phyloP scores from a whole-genome alignment of 2,113 vertebrate species.

The Glaucidium brasilianum region DNA sequence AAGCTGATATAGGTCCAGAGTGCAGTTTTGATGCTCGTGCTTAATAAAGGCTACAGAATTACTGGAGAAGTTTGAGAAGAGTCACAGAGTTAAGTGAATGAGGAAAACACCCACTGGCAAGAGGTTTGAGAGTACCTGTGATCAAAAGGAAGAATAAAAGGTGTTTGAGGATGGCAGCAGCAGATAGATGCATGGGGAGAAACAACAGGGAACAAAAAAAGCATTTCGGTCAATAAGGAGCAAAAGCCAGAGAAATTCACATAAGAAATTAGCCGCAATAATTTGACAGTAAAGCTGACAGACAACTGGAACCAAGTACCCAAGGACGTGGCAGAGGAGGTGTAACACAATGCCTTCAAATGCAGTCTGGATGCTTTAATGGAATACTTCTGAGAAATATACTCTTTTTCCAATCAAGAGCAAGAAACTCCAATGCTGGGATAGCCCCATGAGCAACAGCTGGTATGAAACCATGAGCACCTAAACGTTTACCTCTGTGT shows the following conservation, averaged over 20 bases:
- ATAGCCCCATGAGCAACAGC: not conserved
- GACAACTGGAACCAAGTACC: not conserved
- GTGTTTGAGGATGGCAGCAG: not conserved
- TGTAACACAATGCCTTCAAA: not conserved
- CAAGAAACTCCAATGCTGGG: not conserved
- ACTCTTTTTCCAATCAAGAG: not conserved
- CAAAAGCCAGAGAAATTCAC: not conserved
- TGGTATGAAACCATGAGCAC: not conserved
- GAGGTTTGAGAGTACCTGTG: not conserved
- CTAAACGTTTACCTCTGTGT: not conserved
- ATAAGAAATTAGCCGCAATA: not conserved
- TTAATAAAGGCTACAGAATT: not conserved
- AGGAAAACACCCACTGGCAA: not conserved
- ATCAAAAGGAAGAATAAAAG: not conserved
- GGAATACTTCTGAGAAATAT: not conserved
- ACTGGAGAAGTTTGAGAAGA: not conserved
- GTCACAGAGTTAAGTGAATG: not conserved
- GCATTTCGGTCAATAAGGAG: not conserved
- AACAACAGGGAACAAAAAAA: not conserved
- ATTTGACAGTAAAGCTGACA: not conserved
- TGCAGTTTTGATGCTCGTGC: not conserved
- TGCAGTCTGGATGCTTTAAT: not conserved
- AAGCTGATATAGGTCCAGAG: not conserved
- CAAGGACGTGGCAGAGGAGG: not conserved
- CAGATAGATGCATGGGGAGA: not conserved